A percentile compares a stretch with the other conserved stretches of the same genome.
These are phyloP conservation scores for Plestiodon gilberti DNA, from an alignment of 2,113 vertebrate species.

Conservation along the genomic window DNA sequence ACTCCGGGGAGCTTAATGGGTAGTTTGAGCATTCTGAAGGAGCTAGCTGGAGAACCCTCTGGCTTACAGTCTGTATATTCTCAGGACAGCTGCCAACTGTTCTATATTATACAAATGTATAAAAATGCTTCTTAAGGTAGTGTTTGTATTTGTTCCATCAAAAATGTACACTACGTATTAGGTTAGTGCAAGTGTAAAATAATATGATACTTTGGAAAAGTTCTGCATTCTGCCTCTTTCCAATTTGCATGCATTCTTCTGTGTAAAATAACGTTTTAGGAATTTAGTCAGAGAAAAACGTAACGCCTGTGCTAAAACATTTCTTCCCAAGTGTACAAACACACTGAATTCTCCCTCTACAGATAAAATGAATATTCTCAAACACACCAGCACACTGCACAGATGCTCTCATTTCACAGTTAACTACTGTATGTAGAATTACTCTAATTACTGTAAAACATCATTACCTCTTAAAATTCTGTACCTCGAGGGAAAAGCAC, in stretches of 20 bases:
- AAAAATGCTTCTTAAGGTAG: background rate
- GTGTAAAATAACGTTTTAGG: background rate
- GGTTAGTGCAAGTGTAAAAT: background rate
- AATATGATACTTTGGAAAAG: background rate
- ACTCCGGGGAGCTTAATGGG: background rate
- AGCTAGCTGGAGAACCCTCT: background rate
- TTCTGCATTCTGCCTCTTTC: background rate
- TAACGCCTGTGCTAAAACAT: fast-evolving
- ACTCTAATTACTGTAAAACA: conserved; percentile 54
- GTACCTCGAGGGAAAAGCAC: background rate
- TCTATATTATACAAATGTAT: background rate
- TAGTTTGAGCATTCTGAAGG: background rate
- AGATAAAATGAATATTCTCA: background rate
- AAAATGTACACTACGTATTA: background rate
- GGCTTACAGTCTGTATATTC: background rate
- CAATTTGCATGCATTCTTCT: background rate
- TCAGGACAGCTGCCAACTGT: background rate
- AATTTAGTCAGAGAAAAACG: background rate
- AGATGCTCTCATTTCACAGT: conserved; percentile 14
- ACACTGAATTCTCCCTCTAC: background rate
- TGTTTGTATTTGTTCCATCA: background rate
- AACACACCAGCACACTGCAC: conserved; percentile 5
- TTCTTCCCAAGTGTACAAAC: background rate
- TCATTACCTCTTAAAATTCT: conserved; percentile 19
- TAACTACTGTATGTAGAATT: conserved; percentile 8